phyloP scores from a whole-genome alignment of 1,140 invertebrate genomes.

The Cheumatopsyche charites region DNA sequence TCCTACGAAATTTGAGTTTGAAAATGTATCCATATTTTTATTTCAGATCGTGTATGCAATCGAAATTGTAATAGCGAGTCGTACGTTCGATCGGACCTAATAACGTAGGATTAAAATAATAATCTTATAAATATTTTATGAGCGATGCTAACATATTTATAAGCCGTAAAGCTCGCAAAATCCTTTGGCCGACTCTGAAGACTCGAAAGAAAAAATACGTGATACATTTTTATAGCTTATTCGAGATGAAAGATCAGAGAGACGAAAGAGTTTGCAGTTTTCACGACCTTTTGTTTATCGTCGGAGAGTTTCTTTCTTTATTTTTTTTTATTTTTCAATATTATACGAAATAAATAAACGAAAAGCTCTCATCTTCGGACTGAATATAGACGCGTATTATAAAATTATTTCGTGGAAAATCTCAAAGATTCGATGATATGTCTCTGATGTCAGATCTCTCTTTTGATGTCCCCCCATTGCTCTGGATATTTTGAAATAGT shows the following conservation, averaged over 20 bases:
- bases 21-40: not conserved
- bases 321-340: not conserved
- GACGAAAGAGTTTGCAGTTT: not conserved
- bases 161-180: not conserved
- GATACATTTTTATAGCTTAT: constrained; percentile 14
- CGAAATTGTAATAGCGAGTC: not conserved
- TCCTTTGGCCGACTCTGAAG: not conserved
- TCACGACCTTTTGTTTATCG: constrained; percentile 4
- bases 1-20: too few species aligned
- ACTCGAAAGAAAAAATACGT: constrained; percentile 1
- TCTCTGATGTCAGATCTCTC: constrained; percentile 19
- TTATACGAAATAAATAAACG: constrained; percentile 12
- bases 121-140: constrained; percentile 17
- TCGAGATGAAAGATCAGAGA: constrained; percentile 21
- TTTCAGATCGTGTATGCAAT: not conserved
- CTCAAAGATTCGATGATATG: not conserved
- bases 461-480: constrained; percentile 17
- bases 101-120: not conserved
- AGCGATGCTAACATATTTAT: constrained; percentile 17
- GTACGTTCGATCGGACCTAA: not conserved
- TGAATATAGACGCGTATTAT: constrained; percentile 5
- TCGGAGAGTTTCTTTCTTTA: not conserved
- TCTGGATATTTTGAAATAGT: constrained; percentile 15
- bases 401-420: not conserved
- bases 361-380: not conserved